Percentiles rank a stretch among this genome's conserved stretches.
Conservation (phyloP, 2,888 invertebrate species). For the Crossocerus cetratus region DNA sequence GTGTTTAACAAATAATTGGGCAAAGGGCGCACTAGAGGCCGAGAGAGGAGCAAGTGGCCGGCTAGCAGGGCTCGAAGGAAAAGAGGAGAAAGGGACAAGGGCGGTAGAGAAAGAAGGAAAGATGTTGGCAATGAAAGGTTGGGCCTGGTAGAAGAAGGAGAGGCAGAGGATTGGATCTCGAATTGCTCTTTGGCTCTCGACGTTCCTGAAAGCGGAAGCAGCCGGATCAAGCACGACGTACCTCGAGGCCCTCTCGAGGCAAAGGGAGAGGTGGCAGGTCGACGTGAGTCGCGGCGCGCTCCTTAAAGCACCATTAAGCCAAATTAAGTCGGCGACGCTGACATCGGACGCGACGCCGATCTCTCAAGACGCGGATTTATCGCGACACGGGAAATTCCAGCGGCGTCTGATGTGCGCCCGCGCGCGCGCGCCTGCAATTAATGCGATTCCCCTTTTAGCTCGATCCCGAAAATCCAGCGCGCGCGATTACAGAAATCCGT, state of each 20-base stretch:
- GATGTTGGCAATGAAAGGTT: not conserved
- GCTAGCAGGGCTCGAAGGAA: not conserved
- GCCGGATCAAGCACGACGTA: constrained; percentile 16
- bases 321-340: constrained; percentile 25
- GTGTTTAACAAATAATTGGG: constrained; percentile 4
- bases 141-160: not conserved
- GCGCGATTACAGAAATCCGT: not conserved
- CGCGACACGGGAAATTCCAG: constrained; percentile 12
- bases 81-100: constrained; percentile 13
- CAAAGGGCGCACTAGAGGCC: not conserved
- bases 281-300: constrained; percentile 21
- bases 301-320: constrained; percentile 27
- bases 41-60: constrained; percentile 1
- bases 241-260: not conserved
- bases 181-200: constrained; percentile 19
- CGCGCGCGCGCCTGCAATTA: constrained; percentile 3
- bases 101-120: not conserved
- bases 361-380: constrained; percentile 19
- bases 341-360: constrained; percentile 19
- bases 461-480: constrained; percentile 6
- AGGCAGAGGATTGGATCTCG: constrained; percentile 2
- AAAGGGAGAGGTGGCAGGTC: too few relatives aligned
- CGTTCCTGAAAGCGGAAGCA: constrained; percentile 32
- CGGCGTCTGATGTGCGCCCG: too few relatives aligned
- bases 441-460: not conserved